Evolutionary conservation across 2,113 vertebrate species (phyloP), one percentile per base, ranked within the genome.

Genomic region (Centropus unirufus): DNA sequence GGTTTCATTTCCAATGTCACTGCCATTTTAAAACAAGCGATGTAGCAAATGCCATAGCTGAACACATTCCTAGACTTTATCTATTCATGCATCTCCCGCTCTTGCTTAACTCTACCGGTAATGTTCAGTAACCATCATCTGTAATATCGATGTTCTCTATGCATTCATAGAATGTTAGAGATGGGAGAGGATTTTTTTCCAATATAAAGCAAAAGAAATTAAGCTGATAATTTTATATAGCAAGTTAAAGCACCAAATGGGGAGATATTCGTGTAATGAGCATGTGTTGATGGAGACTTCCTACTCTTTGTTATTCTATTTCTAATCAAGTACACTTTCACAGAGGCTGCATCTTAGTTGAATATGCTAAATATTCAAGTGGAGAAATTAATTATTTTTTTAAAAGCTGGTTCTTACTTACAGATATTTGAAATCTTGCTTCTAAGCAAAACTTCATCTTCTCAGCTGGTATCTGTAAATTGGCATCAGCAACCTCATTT

Each of bases 301-400:
- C 83, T 54, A 63, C 14, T 24, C 5, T 59, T 90, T 66, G 14
- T 52, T 73, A 67, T 24, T 92, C 58, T 86, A 52, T 74, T 91
- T 77, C 67, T 82, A 58, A 61, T 55, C 27, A 24, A 36, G 42
- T 18, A 64, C n/a, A 79, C 29, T 72, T 69, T 49, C 59, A 80
- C 32, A 63, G 61, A 82, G 52, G 72, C 51, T 66, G 62, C 29
- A 73, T 59, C 58, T 87, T 74, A 73, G 68, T 19, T 77, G 44
- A 40, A 23, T n/a, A 27, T 34, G 34, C 57, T 52, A 67, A 86
- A 79, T 51, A 78, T 40, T 58, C 70, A 94, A 55, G 49, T 40
- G 47, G 93, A 84, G 30, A 92, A 86, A 90, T 36, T 7, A 84
- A 63, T 74, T 47, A 57, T 88, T 88, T 77, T 64, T 88, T 77